phyloP scores from a whole-genome alignment of 2,888 invertebrate species.

The Caenorhabditis imperialis region DNA sequence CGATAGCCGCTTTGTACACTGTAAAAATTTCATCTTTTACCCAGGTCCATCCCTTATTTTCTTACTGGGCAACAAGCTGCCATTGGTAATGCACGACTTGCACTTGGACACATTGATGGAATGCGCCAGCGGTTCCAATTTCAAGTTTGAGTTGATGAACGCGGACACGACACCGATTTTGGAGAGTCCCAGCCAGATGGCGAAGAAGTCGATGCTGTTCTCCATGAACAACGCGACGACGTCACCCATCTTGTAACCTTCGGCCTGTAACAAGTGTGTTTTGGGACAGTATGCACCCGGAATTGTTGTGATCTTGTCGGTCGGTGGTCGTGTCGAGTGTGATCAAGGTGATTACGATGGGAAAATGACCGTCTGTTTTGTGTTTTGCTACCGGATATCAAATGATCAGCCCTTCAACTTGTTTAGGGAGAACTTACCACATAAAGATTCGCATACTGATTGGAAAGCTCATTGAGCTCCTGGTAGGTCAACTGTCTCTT shows the following conservation, averaged over 20 bases:
- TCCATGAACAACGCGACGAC: slow-evolving; percentile 91
- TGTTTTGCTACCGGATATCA: too few species aligned
- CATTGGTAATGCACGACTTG: slow-evolving; percentile 84
- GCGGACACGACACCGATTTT: slow-evolving; percentile 84
- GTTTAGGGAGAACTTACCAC: slow-evolving; percentile 59
- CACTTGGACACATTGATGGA: slow-evolving; percentile 90
- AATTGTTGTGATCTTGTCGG: too few species aligned
- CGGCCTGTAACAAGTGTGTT: slow-evolving; percentile 55
- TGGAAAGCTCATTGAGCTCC: slow-evolving; percentile 71
- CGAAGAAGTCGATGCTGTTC: slow-evolving; percentile 92
- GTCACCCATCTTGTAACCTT: slow-evolving; percentile 83
- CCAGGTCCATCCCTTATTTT: not conserved
- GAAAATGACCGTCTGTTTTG: too few species aligned
- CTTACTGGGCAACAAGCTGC: slow-evolving; percentile 69
- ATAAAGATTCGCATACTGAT: slow-evolving; percentile 76
- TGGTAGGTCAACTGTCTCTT: slow-evolving; percentile 69
- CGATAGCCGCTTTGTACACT: slow-evolving; percentile 67
- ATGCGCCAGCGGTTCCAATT: slow-evolving; percentile 87
- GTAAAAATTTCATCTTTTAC: slow-evolving; percentile 28
- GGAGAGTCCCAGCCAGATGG: slow-evolving; percentile 92
- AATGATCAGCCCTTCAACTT: too few species aligned
- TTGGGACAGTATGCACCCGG: too few species aligned
- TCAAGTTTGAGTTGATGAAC: slow-evolving; percentile 93
- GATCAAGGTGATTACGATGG: too few species aligned
- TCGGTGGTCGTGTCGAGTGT: too few species aligned